Percentiles rank a stretch among this genome's conserved stretches.
Evolutionary conservation across 2,113 vertebrate species (phyloP).

Genomic region (Sebastes schlegelii): DNA sequence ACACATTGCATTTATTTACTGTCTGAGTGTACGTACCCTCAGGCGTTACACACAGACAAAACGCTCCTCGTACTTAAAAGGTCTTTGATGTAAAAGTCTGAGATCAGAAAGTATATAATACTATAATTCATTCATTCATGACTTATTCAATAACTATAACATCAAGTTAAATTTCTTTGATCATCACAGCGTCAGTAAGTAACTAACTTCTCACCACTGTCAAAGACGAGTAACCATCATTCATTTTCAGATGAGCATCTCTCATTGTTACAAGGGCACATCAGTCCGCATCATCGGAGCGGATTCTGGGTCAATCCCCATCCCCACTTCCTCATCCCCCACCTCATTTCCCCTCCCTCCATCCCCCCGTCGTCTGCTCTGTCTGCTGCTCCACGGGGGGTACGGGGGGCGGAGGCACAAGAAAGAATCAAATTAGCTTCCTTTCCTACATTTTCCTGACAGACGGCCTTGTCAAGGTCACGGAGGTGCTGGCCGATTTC

Average conservation of each 20-base stretch:
- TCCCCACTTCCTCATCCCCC: conserved; percentile 56
- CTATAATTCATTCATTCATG: background rate
- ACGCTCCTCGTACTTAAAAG: background rate
- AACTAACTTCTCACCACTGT: conserved; percentile 26
- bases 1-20: conserved; percentile 8
- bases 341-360: conserved; percentile 43
- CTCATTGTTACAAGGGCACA: conserved; percentile 62
- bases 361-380: conserved; percentile 43
- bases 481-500: conserved; percentile 27
- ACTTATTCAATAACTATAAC: background rate
- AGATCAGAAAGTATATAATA: background rate
- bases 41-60: conserved; percentile 20
- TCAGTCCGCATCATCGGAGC: conserved; percentile 68
- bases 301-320: conserved; percentile 79
- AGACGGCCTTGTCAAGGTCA: conserved; percentile 66
- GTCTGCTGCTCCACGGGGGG: conserved; percentile 64
- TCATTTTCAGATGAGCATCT: conserved; percentile 51
- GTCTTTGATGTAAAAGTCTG: background rate
- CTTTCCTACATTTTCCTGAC: conserved; percentile 56
- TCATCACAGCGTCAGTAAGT: background rate
- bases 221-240: conserved; percentile 35
- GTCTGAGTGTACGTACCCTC: conserved; percentile 16
- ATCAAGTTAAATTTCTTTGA: background rate
- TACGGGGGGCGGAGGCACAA: conserved; percentile 43
- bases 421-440: conserved; percentile 72